Percentiles rank a stretch among this genome's conserved stretches.
phyloP scores from a whole-genome alignment of 2,113 vertebrate genomes.

The Trichomycterus rosablanca region DNA sequence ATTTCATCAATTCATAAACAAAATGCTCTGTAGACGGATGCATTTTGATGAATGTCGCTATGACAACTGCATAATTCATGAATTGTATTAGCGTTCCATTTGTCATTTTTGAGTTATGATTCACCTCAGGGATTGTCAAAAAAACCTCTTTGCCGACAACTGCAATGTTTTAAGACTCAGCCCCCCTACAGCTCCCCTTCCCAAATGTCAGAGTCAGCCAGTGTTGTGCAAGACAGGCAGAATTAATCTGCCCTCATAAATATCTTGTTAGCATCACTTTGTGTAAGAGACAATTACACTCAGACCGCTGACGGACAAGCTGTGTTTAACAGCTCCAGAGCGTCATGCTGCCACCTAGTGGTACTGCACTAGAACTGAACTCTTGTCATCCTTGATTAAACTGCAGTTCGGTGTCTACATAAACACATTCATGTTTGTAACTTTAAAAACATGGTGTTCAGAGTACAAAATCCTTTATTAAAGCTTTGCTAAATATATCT shows the following conservation, averaged over 20 bases:
- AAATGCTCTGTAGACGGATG: conserved; percentile 56
- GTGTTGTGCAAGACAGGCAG: conserved; percentile 18
- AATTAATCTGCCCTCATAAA: conserved; percentile 46
- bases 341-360: conserved; percentile 40
- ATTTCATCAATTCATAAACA: conserved; percentile 70
- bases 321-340: conserved; percentile 9
- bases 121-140: conserved; percentile 49
- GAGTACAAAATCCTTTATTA: conserved; percentile 27
- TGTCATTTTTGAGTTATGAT: conserved; percentile 69
- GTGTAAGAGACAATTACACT: conserved; percentile 18
- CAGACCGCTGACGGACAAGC: conserved; percentile 7
- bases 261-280: conserved; percentile 46
- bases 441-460: background rate
- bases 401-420: background rate
- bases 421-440: too few relatives aligned
- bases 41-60: conserved; percentile 69
- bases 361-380: conserved; percentile 4
- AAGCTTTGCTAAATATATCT: conserved; percentile 8
- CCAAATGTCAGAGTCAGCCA: conserved; percentile 41
- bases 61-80: conserved; percentile 75
- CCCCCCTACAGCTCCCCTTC: conserved; percentile 6
- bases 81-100: conserved; percentile 71
- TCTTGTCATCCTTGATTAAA: conserved; percentile 11
- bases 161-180: conserved; percentile 35
- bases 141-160: conserved; percentile 35